Evolutionary conservation across 35 echinoderm and acorn worm species (phyloP).

Genomic region (Heliocidaris tuberculata): DNA sequence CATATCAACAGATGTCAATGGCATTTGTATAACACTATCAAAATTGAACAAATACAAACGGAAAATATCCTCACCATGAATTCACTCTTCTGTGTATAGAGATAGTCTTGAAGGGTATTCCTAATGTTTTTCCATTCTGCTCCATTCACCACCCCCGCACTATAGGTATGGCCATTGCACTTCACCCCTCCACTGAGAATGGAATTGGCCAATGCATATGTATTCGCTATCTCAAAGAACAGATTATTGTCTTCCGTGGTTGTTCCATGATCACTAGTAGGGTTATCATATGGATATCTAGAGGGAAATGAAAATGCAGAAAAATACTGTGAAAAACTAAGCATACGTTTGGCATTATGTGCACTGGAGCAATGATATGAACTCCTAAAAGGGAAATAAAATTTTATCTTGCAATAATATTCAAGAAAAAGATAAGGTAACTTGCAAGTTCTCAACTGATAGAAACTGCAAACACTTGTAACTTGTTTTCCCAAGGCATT

Average conservation of each 20-base stretch:
- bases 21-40: neutral
- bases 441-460: too few relatives aligned
- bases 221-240: slow-evolving; percentile 66
- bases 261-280: slow-evolving; percentile 41
- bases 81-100: slow-evolving; percentile 62
- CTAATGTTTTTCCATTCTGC: slow-evolving; percentile 45
- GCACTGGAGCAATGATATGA: too few relatives aligned
- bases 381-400: too few relatives aligned
- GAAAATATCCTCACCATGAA: slow-evolving; percentile 73
- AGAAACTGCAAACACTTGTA: too few relatives aligned
- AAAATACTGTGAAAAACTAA: too few relatives aligned
- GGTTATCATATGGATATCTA: slow-evolving; percentile 83
- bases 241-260: slow-evolving; percentile 79
- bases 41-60: neutral
- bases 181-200: slow-evolving; percentile 56
- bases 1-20: too few relatives aligned
- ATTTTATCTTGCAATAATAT: too few relatives aligned
- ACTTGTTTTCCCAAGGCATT: too few relatives aligned
- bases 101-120: slow-evolving; percentile 85
- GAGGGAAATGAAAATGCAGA: neutral
- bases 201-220: slow-evolving; percentile 68
- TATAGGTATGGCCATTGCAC: slow-evolving; percentile 62
- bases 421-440: too few relatives aligned
- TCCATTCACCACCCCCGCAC: slow-evolving; percentile 54
- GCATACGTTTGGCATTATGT: too few relatives aligned